A percentile compares a stretch with the other conserved stretches of the same genome.
phyloP scores from a whole-genome alignment of 2,888 invertebrate species.

The Nymphalis polychloros region DNA sequence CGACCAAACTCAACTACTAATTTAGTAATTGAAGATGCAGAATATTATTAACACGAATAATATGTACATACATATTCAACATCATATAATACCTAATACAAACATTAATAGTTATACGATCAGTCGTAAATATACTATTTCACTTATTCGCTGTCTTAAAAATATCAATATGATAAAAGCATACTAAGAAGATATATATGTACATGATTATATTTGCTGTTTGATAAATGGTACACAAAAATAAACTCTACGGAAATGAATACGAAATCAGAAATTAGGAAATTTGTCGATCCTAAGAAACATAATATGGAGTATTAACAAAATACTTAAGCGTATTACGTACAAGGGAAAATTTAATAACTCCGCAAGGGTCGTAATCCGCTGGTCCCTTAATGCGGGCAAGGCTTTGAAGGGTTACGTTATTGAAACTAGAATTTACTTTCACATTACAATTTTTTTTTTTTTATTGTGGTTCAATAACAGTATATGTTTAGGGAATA shows the following conservation, averaged over 20 bases:
- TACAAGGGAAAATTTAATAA: constrained; percentile 42
- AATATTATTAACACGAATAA: too few species aligned
- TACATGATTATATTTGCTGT: not conserved
- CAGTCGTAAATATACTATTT: too few species aligned
- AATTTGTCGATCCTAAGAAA: constrained; percentile 32
- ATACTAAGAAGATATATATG: not conserved
- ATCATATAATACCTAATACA: too few species aligned
- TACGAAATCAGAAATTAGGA: constrained; percentile 20
- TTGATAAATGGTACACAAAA: not conserved
- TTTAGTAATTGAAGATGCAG: too few species aligned
- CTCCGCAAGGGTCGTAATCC: constrained; percentile 39
- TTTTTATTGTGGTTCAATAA: constrained; percentile 3
- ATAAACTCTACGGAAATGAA: not conserved
- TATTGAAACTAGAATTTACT: constrained; percentile 41
- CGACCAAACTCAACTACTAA: too few species aligned
- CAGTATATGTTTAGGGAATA: too few species aligned
- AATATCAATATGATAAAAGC: too few species aligned
- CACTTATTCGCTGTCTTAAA: too few species aligned
- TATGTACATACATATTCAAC: too few species aligned
- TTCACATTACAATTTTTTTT: constrained; percentile 26
- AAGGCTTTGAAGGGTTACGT: constrained; percentile 36
- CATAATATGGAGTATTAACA: constrained; percentile 36
- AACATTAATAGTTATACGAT: too few species aligned
- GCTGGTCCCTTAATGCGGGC: constrained; percentile 34
- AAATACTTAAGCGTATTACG: constrained; percentile 43